phyloP scores from a whole-genome alignment of 2,797 vertebrate species.

The Eremophila alpestris region DNA sequence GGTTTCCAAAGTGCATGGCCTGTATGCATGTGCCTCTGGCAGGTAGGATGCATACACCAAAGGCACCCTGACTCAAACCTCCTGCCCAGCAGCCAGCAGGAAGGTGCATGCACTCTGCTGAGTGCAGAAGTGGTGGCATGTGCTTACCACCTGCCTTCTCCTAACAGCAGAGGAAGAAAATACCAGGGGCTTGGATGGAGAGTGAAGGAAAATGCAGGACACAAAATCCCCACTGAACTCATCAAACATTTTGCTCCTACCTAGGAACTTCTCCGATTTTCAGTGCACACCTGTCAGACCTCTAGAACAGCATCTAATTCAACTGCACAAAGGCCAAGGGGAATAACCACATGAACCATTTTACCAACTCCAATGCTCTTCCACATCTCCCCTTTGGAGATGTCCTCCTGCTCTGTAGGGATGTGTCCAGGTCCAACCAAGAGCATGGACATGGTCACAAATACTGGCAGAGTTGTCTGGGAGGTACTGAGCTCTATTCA shows the following conservation, averaged over 20 bases:
- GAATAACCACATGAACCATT: not conserved
- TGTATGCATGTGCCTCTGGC: constrained; percentile 28
- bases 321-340: not conserved
- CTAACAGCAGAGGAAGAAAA: not conserved
- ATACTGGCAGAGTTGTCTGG: not conserved
- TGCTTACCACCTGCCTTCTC: not conserved
- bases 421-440: accelerated
- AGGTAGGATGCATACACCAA: constrained; percentile 27
- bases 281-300: not conserved
- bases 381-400: not conserved
- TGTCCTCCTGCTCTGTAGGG: not conserved
- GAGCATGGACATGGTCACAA: not conserved
- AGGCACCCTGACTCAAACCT: not conserved
- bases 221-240: not conserved
- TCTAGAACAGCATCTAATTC: not conserved
- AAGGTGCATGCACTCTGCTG: not conserved
- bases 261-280: not conserved
- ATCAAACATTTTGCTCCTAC: not conserved
- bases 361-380: not conserved
- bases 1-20: not conserved
- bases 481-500: not conserved
- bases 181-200: not conserved
- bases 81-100: not conserved
- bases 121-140: not conserved
- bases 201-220: not conserved